Evolutionary conservation across 2,888 invertebrate genomes (phyloP).

Genomic region (Leistus spinibarbis): DNA sequence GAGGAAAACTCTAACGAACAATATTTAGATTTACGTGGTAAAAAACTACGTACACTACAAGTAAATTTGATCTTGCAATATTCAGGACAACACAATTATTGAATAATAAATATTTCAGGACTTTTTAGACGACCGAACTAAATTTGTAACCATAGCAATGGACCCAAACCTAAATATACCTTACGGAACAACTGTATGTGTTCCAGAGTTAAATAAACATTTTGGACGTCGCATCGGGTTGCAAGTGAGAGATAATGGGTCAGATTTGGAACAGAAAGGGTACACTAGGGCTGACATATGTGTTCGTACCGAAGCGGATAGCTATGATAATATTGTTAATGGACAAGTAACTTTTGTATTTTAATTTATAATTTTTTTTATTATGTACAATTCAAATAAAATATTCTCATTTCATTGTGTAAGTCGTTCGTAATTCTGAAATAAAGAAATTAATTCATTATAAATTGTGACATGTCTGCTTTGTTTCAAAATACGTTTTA

Average conservation of each 20-base stretch:
- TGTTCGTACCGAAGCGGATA: conserved; percentile 60
- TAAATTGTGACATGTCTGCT: too few species aligned
- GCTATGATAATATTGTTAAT: conserved; percentile 60
- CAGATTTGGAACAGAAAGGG: conserved; percentile 53
- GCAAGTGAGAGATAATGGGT: conserved; percentile 58
- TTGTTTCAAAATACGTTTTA: too few species aligned
- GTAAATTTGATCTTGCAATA: conserved; percentile 48
- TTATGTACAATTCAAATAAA: too few species aligned
- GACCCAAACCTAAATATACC: conserved; percentile 56
- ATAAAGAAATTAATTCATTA: background rate
- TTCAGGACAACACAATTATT: background rate
- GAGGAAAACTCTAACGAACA: conserved; percentile 54
- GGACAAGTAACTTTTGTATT: conserved; percentile 56
- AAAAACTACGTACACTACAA: conserved; percentile 58
- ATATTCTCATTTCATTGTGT: background rate
- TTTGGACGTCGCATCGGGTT: conserved; percentile 57
- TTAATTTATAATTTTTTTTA: conserved; percentile 40
- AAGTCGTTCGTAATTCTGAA: background rate
- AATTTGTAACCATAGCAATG: conserved; percentile 60
- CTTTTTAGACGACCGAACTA: conserved; percentile 58
- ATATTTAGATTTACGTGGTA: conserved; percentile 56
- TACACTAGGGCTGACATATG: conserved; percentile 60
- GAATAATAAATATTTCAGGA: conserved; percentile 52
- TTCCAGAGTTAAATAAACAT: conserved; percentile 60
- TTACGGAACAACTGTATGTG: conserved; percentile 59